phyloP scores from a whole-genome alignment of 23 tunicate genomes.

The Ciona savignyi region DNA sequence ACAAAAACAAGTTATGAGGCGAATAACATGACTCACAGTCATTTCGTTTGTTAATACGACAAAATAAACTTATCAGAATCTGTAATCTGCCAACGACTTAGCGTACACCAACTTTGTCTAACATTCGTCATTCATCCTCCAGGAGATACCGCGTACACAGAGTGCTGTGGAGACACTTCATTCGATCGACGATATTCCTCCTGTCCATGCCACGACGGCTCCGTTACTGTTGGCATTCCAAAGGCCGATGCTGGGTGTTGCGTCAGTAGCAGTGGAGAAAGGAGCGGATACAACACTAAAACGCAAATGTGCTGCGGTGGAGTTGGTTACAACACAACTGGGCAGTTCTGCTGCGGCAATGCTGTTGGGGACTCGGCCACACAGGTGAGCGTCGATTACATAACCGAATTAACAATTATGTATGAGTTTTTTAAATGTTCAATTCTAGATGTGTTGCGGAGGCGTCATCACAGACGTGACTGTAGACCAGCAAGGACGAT shows the following conservation, averaged over 20 bases:
- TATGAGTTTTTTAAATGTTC: too few species aligned
- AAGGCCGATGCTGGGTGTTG: slow-evolving; percentile 25
- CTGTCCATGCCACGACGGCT: slow-evolving; percentile 73
- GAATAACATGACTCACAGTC: too few species aligned
- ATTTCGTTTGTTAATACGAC: too few species aligned
- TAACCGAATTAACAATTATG: too few species aligned
- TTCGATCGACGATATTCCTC: slow-evolving; percentile 70
- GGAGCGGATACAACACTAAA: slow-evolving; percentile 15
- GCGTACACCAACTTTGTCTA: too few species aligned
- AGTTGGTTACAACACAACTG: slow-evolving; percentile 8
- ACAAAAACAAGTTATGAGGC: too few species aligned
- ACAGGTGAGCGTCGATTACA: slow-evolving; percentile 46
- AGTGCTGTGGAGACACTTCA: slow-evolving; percentile 69
- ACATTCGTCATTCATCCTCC: background rate
- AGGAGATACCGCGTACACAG: slow-evolving; percentile 67
- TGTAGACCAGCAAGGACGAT: background rate
- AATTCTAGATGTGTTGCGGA: slow-evolving; percentile 49
- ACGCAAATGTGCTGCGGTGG: slow-evolving; percentile 77
- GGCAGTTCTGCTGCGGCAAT: slow-evolving; percentile 62
- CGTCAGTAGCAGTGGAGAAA: slow-evolving; percentile 5
- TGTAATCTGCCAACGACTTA: too few species aligned
- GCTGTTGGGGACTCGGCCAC: slow-evolving; percentile 36
- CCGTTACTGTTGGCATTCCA: slow-evolving; percentile 10
- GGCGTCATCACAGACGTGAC: slow-evolving; percentile 3
- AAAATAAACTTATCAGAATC: too few species aligned